Conservation (phyloP, 2,797 vertebrate species). For the Manis pentadactyla region DNA sequence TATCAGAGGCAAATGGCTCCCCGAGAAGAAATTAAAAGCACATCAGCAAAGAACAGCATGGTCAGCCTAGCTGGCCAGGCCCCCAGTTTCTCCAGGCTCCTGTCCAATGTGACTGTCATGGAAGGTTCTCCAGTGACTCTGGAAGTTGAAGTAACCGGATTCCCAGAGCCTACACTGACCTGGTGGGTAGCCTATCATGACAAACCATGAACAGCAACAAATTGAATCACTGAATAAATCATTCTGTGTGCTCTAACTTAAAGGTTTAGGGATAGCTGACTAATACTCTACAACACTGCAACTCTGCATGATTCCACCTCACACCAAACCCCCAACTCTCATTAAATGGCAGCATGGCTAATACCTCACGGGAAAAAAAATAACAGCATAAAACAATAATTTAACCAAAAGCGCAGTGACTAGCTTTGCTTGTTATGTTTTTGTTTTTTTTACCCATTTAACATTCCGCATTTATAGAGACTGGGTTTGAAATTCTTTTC, state of each 20-base stretch:
- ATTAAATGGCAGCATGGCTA: conserved; percentile 53
- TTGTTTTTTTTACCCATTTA: conserved; percentile 23
- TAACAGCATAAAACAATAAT: background rate
- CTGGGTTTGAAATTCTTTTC: background rate
- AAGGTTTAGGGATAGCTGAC: conserved; percentile 60
- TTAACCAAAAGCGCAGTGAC: background rate
- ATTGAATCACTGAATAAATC: conserved; percentile 5
- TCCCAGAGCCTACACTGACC: conserved; percentile 94
- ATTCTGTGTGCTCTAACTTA: conserved; percentile 64
- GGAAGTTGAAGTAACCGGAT: conserved; percentile 96
- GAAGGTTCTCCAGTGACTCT: conserved; percentile 96
- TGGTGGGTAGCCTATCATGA: conserved; percentile 98
- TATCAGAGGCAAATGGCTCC: conserved; percentile 89
- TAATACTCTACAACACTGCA: conserved; percentile 55
- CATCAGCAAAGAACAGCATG: conserved; percentile 88
- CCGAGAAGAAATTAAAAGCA: conserved; percentile 91
- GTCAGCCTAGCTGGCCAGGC: conserved; percentile 89
- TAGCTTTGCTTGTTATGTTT: background rate
- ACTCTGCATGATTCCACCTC: conserved; percentile 76
- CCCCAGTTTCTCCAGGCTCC: conserved; percentile 92
- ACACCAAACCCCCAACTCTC: background rate
- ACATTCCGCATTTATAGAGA: conserved; percentile 72
- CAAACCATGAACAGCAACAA: conserved; percentile 80
- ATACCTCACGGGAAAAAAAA: background rate
- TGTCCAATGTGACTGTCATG: conserved; percentile 92